Conservation (phyloP, 2,113 vertebrate species). For the Nettapus auritus region DNA sequence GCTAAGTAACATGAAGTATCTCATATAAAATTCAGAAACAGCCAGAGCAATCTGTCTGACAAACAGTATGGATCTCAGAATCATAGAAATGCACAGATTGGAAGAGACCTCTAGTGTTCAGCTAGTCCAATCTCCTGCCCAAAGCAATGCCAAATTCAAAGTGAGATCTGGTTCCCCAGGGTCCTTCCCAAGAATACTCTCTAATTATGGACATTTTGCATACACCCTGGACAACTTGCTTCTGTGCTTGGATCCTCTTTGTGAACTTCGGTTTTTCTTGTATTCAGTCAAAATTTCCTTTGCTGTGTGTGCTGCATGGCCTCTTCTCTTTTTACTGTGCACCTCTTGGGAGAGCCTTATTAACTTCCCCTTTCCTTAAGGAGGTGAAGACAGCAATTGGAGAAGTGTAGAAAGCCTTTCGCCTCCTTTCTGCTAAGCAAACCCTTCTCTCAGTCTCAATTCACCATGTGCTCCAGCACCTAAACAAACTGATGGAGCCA, state of each 20-base stretch:
- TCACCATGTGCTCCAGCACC: background rate
- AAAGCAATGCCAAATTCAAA: background rate
- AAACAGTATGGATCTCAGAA: background rate
- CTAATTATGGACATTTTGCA: background rate
- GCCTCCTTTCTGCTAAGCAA: background rate
- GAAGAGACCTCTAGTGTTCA: background rate
- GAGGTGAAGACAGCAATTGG: background rate
- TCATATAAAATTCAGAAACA: background rate
- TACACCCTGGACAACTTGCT: background rate
- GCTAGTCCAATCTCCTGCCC: background rate
- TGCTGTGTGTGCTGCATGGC: background rate
- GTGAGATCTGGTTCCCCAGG: background rate
- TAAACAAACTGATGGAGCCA: background rate
- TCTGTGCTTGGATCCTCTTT: background rate
- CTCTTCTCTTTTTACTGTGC: background rate
- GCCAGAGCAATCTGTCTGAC: background rate
- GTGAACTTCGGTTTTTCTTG: background rate
- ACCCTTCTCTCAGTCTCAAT: background rate
- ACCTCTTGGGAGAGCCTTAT: background rate
- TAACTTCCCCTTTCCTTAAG: background rate
- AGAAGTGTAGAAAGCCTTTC: background rate
- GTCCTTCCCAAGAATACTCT: background rate
- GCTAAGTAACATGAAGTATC: background rate
- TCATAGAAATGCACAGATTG: background rate
- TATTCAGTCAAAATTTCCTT: rapidly evolving